A percentile compares a stretch with the other conserved stretches of the same genome.
Evolutionary conservation across 2,888 invertebrate species (phyloP).

Genomic region (Endotricha flammealis): DNA sequence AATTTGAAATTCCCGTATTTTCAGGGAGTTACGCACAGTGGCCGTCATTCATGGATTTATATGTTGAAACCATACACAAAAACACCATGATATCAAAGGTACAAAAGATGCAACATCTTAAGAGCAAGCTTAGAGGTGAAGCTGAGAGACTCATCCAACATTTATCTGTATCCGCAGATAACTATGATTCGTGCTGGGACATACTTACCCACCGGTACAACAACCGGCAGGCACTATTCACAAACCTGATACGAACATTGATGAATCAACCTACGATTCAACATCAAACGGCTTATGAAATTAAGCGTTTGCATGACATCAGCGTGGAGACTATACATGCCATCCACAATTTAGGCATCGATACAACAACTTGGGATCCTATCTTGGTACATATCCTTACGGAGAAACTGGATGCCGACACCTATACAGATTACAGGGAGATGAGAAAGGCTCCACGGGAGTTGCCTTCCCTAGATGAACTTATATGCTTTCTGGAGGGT

Average conservation of each 20-base stretch:
- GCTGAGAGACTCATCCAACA: too few species aligned
- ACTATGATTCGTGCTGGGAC: neutral
- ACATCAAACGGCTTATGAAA: neutral
- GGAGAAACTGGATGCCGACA: neutral
- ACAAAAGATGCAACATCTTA: too few species aligned
- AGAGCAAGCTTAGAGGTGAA: too few species aligned
- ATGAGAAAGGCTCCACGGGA: neutral
- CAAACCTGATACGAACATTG: neutral
- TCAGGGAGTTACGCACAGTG: too few species aligned
- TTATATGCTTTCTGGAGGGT: neutral
- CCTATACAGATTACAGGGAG: neutral
- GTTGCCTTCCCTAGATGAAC: neutral
- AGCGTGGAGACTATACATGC: too few species aligned
- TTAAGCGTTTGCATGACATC: neutral
- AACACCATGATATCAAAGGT: too few species aligned
- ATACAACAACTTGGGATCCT: neutral
- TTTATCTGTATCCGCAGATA: too few species aligned
- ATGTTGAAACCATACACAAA: too few species aligned
- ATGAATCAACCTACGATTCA: neutral
- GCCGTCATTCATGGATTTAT: too few species aligned
- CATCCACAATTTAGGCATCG: neutral
- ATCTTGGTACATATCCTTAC: neutral
- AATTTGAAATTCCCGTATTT: too few species aligned
- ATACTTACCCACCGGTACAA: neutral
- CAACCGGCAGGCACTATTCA: neutral